These are phyloP conservation scores for Pyrgilauda ruficollis DNA, from an alignment of 2,113 vertebrate genomes.

Conservation along the genomic window DNA sequence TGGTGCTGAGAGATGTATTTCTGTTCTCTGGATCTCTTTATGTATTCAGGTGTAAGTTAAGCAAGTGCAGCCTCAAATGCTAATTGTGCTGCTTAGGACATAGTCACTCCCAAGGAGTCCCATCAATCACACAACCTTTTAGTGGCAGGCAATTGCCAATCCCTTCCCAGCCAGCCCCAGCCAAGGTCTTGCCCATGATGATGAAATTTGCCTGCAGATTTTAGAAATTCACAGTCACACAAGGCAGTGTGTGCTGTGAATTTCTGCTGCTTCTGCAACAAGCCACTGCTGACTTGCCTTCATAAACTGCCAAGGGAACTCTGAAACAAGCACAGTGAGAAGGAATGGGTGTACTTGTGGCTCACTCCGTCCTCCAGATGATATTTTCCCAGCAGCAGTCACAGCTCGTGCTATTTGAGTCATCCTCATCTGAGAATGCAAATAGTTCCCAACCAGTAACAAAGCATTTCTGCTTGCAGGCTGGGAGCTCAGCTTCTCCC, in stretches of 20 bases:
- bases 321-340: not conserved
- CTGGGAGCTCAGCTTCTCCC: not conserved
- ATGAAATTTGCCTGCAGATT: not conserved
- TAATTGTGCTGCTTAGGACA: not conserved
- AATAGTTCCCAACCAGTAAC: not conserved
- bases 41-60: not conserved
- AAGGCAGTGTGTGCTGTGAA: not conserved
- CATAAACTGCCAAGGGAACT: not conserved
- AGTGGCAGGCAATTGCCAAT: not conserved
- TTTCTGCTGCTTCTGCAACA: not conserved
- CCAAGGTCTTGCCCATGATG: not conserved
- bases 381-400: conserved; percentile 51
- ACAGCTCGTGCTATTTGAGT: conserved; percentile 55
- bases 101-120: not conserved
- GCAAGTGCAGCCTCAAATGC: not conserved
- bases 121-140: not conserved
- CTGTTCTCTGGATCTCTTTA: not conserved
- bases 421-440: conserved; percentile 49
- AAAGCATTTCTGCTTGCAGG: not conserved
- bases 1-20: not conserved
- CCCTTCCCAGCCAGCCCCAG: not conserved
- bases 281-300: not conserved
- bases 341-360: conserved; percentile 28
- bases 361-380: conserved; percentile 33
- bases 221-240: not conserved